phyloP scores from a whole-genome alignment of 23 tunicate species.

The Ciona savignyi region DNA sequence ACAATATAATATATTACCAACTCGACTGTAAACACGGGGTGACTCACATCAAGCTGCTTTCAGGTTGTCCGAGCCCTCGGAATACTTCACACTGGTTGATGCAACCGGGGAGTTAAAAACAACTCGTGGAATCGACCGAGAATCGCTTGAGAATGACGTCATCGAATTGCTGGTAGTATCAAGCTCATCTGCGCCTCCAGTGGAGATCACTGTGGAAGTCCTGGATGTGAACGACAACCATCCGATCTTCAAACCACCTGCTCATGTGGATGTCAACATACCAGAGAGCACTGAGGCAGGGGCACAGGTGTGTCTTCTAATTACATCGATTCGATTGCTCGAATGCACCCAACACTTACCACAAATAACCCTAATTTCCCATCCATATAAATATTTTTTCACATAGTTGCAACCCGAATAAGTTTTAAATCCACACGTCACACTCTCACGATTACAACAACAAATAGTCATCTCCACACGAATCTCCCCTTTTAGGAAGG shows the following conservation, averaged over 20 bases:
- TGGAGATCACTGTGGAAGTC: slow-evolving; percentile 43
- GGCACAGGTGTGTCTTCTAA: slow-evolving; percentile 22
- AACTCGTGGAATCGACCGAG: slow-evolving; percentile 44
- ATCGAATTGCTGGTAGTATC: slow-evolving; percentile 43
- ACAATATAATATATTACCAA: too few species aligned
- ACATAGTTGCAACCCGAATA: too few species aligned
- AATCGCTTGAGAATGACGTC: slow-evolving; percentile 34
- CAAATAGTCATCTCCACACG: too few species aligned
- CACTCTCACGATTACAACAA: too few species aligned
- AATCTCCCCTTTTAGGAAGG: too few species aligned
- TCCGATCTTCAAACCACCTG: slow-evolving; percentile 34
- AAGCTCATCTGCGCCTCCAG: slow-evolving; percentile 13
- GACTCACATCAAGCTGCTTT: too few species aligned
- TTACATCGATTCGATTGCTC: neutral
- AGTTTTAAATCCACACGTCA: too few species aligned
- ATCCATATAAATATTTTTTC: too few species aligned
- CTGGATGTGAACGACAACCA: slow-evolving; percentile 70
- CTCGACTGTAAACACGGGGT: too few species aligned
- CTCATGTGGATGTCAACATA: slow-evolving; percentile 10
- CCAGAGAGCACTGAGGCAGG: slow-evolving; percentile 36
- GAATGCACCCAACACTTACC: too few species aligned
- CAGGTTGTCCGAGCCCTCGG: slow-evolving; percentile 26
- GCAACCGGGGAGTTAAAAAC: slow-evolving; percentile 30
- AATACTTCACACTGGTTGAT: slow-evolving; percentile 21
- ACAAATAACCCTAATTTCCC: too few species aligned